These are phyloP conservation scores for Plebejus anna DNA, from an alignment of 2,888 invertebrate genomes.

Conservation along the genomic window DNA sequence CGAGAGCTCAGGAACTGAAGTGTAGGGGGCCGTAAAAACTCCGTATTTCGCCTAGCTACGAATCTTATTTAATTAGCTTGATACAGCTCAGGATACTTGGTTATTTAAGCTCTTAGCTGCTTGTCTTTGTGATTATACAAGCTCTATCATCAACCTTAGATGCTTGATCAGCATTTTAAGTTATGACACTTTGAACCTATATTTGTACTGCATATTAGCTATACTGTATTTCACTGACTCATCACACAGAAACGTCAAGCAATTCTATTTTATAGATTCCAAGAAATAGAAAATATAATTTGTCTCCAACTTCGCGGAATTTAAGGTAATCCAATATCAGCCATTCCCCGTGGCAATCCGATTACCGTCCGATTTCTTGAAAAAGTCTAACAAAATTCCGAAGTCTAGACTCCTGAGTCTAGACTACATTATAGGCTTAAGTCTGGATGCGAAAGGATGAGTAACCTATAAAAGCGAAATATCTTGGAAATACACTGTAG, in stretches of 20 bases:
- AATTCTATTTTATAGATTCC: background rate
- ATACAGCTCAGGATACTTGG: too few species aligned
- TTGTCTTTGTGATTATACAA: background rate
- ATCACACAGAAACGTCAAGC: background rate
- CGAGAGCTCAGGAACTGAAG: conserved; percentile 40
- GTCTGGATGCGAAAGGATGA: background rate
- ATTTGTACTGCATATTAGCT: background rate
- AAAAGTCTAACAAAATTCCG: conserved; percentile 12
- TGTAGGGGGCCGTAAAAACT: conserved; percentile 38
- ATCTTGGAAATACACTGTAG: background rate
- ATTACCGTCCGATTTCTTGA: conserved; percentile 20
- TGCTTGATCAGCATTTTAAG: too few species aligned
- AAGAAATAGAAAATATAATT: background rate
- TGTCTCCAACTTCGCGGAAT: background rate
- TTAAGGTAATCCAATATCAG: conserved; percentile 4
- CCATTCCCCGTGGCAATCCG: background rate
- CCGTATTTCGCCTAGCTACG: conserved; percentile 31
- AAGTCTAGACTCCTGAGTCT: background rate
- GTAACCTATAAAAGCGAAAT: background rate
- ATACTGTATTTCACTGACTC: background rate
- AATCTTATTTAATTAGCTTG: conserved; percentile 35
- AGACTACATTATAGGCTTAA: conserved; percentile 19
- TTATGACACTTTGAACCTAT: too few species aligned
- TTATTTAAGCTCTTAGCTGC: background rate
- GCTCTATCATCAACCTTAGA: background rate